phyloP scores from a whole-genome alignment of 2,888 invertebrate species.

The Ophion ellenae region DNA sequence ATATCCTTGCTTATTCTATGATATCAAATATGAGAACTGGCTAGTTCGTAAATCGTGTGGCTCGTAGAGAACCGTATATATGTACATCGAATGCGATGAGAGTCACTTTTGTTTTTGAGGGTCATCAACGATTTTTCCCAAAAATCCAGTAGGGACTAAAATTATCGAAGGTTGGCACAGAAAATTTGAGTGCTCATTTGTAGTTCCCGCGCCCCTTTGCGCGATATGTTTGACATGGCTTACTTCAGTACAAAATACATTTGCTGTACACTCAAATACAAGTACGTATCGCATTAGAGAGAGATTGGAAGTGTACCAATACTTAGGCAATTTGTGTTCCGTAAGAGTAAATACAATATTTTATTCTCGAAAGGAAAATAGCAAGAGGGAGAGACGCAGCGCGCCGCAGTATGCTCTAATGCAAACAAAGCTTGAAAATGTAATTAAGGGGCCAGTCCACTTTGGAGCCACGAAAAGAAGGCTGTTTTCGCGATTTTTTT shows the following conservation, averaged over 20 bases:
- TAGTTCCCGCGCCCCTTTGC: not conserved
- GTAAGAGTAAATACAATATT: not conserved
- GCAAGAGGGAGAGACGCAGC: not conserved
- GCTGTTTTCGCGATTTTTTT: no score
- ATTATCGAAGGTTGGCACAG: not conserved
- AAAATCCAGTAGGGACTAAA: not conserved
- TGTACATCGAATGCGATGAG: not conserved
- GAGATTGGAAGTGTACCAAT: not conserved
- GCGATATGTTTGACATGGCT: no score
- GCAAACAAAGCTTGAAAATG: not conserved
- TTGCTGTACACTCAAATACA: no score
- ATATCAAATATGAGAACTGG: conserved; percentile 25
- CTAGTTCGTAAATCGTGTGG: conserved; percentile 26
- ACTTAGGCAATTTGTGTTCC: not conserved
- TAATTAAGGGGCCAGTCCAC: not conserved
- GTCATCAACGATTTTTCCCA: not conserved
- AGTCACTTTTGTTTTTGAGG: not conserved
- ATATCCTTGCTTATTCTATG: conserved; percentile 13
- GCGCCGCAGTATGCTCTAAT: not conserved
- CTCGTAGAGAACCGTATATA: conserved; percentile 1
- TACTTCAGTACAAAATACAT: no score
- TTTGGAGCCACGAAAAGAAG: no score
- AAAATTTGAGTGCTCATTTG: not conserved
- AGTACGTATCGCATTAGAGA: not conserved
- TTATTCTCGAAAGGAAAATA: not conserved